Evolutionary conservation across 1,140 invertebrate genomes (phyloP).

Genomic region (Colletes gigas): DNA sequence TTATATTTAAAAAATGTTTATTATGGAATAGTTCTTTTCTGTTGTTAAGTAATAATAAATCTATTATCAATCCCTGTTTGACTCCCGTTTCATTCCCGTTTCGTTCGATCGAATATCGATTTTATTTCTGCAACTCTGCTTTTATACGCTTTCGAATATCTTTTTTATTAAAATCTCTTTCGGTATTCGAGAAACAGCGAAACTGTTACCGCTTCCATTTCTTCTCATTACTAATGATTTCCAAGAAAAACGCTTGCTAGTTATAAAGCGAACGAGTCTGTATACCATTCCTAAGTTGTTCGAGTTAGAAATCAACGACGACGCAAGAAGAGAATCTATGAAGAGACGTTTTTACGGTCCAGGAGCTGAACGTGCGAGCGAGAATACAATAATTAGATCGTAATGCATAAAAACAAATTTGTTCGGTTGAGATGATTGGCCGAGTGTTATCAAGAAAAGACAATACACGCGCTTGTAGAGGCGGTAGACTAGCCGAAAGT

Average conservation of each 20-base stretch:
- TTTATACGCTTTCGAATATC: no score
- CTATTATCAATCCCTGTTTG: no score
- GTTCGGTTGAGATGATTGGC: neutral
- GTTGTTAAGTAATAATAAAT: no score
- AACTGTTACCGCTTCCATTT: neutral
- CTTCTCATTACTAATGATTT: neutral
- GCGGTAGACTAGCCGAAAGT: neutral
- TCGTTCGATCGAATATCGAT: no score
- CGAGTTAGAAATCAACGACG: neutral
- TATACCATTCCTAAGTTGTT: neutral
- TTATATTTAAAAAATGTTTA: no score
- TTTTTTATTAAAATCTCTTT: no score
- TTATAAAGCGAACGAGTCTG: neutral
- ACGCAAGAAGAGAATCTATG: neutral
- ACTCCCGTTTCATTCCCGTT: no score
- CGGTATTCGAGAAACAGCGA: no score
- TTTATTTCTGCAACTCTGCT: no score
- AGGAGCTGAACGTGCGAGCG: neutral
- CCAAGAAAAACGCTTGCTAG: neutral
- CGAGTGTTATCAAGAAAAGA: neutral
- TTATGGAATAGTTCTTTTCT: no score
- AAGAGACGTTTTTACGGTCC: constrained; percentile 4
- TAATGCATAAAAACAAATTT: constrained; percentile 3
- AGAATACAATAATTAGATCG: constrained; percentile 25
- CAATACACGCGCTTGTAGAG: constrained; percentile 3